Percentiles rank a stretch among this genome's conserved stretches.
These are phyloP conservation scores for Petaurus breviceps DNA, from an alignment of 2,113 vertebrate genomes.

Conservation along the genomic window DNA sequence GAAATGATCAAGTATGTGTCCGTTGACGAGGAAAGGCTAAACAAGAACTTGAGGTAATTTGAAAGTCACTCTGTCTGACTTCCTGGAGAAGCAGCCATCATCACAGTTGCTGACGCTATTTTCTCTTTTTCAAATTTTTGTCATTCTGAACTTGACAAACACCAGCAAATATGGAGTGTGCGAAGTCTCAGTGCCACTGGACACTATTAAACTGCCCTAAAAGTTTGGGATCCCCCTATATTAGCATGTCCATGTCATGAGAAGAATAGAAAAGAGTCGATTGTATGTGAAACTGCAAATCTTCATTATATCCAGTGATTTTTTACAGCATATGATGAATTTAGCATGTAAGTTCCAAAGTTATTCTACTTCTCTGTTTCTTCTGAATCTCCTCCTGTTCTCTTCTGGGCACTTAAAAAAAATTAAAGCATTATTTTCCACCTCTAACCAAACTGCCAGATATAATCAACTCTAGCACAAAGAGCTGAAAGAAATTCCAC, in stretches of 20 bases:
- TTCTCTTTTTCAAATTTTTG: not conserved
- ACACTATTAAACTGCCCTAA: not conserved
- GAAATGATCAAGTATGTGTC: not conserved
- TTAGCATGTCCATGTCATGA: too few relatives aligned
- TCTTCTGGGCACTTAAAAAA: not conserved
- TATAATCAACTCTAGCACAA: not conserved
- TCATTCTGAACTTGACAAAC: not conserved
- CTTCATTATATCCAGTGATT: not conserved
- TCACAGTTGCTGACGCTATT: not conserved
- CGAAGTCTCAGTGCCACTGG: not conserved
- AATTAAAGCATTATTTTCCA: not conserved
- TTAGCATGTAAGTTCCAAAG: not conserved
- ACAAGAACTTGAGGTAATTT: not conserved
- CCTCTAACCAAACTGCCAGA: not conserved
- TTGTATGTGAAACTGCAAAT: not conserved
- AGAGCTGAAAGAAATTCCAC: not conserved
- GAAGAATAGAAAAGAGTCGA: not conserved
- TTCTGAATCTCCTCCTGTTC: not conserved
- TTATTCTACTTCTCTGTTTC: not conserved
- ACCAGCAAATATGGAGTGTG: not conserved
- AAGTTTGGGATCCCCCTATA: not conserved
- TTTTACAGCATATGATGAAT: not conserved
- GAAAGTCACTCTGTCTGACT: not conserved
- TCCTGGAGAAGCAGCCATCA: not conserved
- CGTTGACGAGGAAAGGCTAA: not conserved